Base-by-base conservation (phyloP, 1,140 invertebrate species). In the Drosophila bocqueti region DNA sequence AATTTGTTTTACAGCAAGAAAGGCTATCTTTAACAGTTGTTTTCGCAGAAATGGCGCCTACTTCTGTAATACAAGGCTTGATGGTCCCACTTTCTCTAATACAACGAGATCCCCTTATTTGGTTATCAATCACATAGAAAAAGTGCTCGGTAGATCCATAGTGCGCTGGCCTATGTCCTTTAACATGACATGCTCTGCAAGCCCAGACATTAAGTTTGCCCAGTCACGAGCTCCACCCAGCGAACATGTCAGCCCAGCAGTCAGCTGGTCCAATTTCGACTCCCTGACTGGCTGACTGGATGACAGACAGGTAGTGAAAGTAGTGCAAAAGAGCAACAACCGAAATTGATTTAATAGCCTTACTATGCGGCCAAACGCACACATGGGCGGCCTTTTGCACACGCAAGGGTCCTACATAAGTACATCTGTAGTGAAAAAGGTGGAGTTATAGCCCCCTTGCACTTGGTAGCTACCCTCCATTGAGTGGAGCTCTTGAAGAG, bases 311-410 rank as follows among this genome's bases (percentile, higher is more conserved):
- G 45, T 43, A 80, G 80, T 68, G 73, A 83, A 89, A 83, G 80
- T 89, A 80, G 83, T 77, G 64, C 73, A 89, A 83, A 87, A 75
- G 84, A 81, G 84, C 80, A 81, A 81, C 65, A 84, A 80, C 66
- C 81, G 61, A 83, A 87, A 89, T 87, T 87, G 81, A 87, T 87
- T 89, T 87, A 87, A 87, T 83, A 89, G 76, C 66, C 84, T 55
- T 55, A 83, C 79, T 86, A 87, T 68, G 79, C 52, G 64, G 40
- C 75, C 55, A 55, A 59, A 63, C 46, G 54, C 49, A 38, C 40
- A 60, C 57, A 75, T 52, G 60, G 49, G n/a, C 31, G 47, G 21
- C 47, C 9, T 16, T 38, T 59, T 29, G 42, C 54, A 67, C 9
- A 26, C 36, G 59, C 26, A 38, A 55, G 15, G 34, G 34, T 16